Percentiles rank a stretch among this genome's conserved stretches.
These are phyloP conservation scores for Musca vetustissima DNA, from an alignment of 1,140 invertebrate genomes.

Conservation along the genomic window DNA sequence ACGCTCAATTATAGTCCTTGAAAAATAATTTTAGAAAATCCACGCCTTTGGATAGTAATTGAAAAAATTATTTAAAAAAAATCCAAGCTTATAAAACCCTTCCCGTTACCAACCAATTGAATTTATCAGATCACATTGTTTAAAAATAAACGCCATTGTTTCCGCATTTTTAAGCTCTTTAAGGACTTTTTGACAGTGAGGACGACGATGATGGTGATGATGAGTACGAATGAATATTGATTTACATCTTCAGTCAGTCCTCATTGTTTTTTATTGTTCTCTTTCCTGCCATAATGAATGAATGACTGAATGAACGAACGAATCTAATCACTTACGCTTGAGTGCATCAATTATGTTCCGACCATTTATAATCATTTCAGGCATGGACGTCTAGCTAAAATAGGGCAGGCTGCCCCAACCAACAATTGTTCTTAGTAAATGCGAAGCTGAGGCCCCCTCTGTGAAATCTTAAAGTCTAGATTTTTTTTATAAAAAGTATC, in stretches of 20 bases:
- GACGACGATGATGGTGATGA: no score
- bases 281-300: slow-evolving; percentile 53
- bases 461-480: slow-evolving; percentile 3
- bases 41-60: no score
- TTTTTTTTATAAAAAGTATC: neutral
- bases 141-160: no score
- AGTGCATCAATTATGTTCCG: slow-evolving; percentile 55
- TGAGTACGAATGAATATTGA: slow-evolving; percentile 1
- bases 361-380: slow-evolving; percentile 40
- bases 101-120: no score
- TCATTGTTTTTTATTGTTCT: slow-evolving; percentile 30
- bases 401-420: slow-evolving; percentile 27
- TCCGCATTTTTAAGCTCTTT: no score
- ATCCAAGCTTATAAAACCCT: no score
- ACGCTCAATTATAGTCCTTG: no score
- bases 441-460: neutral
- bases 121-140: no score
- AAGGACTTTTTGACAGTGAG: no score
- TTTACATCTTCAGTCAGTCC: neutral
- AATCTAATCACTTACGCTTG: slow-evolving; percentile 57
- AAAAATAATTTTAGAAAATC: no score
- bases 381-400: neutral
- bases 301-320: no score
- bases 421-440: neutral
- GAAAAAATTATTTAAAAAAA: no score